Base-by-base conservation (phyloP, 2,888 invertebrate genomes). In the Amblyjoppa proteus region DNA sequence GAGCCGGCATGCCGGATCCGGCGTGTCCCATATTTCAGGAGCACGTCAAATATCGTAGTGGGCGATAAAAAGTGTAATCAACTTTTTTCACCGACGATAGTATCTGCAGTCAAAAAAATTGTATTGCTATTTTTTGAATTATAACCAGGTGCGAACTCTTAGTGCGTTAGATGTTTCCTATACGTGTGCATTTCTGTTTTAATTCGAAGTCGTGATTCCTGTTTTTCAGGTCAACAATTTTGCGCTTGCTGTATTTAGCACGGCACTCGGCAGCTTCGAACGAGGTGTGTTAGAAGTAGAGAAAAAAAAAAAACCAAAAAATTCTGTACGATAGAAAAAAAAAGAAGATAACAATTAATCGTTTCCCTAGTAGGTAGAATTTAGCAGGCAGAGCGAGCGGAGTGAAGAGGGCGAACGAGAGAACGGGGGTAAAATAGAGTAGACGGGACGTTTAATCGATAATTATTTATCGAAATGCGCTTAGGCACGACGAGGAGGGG, bases 391-490 rank as follows among this genome's bases (percentile, higher is more conserved):
- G 51, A 56, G 75, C 1, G 66, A 71, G 69, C 51, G 38, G 34
- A 70, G 34, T 66, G 28, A 64, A 64, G 34, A 81, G 77, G 64
- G 79, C 56, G 34, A 70, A 51, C 53, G 76, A 73, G 77, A 85
- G 73, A 64, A 64, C 66, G 78, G 71, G 66, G 75, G 64, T n/a
- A 74, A 70, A 82, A 82, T 71, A 53, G 73, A 76, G 76, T 45
- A 73, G 73, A 83, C 73, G 73, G 61, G 76, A 83, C 75, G 41
- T 85, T 83, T 77, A 77, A 85, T 85, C 83, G 80, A 85, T 85
- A 85, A 85, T 83, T 80, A 83, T 83, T 83, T 85, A 83, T 85
- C 83, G 85, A 83, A 85, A 85, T 81, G 83, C 76, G 80, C 80
- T 83, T 83, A 83, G 83, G 73, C 85, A 71, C 69, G 74, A 69